Base-by-base conservation (phyloP, 1,140 invertebrate species). In the Manduca sexta region DNA sequence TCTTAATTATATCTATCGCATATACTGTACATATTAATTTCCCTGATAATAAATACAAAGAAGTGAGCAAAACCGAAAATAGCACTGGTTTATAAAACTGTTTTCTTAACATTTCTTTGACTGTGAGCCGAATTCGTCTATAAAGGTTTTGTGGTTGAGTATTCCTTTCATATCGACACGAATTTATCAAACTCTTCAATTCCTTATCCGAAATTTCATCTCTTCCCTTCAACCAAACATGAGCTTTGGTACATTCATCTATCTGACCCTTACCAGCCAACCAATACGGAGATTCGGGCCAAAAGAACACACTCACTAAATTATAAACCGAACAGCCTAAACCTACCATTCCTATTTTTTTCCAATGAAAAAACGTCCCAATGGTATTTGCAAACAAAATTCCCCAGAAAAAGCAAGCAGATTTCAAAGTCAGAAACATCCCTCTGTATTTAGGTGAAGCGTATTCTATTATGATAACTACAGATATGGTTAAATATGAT, bases 361-460 rank as follows among this genome's bases (percentile, higher is more conserved):
- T 73, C 66, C 64, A 73, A 26, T 65, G 56, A 15, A 57, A 61
- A 18, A 57, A 72, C 2, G 66, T 65, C 11, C 66, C 66, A 8
- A 69, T 60, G 0, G 58, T 46, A 44, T 73, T 69, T 2, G 69
- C 42, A 0, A 60, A 33, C 56, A 60, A 69, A n/a, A 69, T 39
- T 7, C 60, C 64, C 64, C 64, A 67, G 30, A 42, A 51, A 11
- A 54, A 15, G n/a, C 47, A 48, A 3, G 56, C 56, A 18, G 48
- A 45, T 43, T 59, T 59, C 3, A 54, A 11, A 12, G 48, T 53
- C 38, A 59, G 30, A 18, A 59, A 54, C n/a, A 50, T 14, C 15
- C 56, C 56, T 51, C 56, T 47, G 12, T 54, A 46, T 18, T 48
- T 40, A 10, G 56, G 48, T 1, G 51, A 59, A n/a, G 52, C 37